Base-by-base conservation (phyloP, 2,797 vertebrate genomes). In the Scleropages formosus region DNA sequence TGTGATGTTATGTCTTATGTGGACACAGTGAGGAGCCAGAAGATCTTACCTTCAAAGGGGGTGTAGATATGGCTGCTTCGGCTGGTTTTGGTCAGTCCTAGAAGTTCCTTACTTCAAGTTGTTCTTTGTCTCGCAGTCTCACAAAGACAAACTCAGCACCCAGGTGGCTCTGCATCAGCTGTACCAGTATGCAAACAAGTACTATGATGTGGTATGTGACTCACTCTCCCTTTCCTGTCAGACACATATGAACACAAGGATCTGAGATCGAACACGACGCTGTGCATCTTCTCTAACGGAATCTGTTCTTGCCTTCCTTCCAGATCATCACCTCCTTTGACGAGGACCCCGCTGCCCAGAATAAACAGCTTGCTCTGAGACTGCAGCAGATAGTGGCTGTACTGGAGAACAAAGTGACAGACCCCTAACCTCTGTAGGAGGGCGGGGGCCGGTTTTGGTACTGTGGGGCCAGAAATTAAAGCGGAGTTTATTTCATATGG, bases 371-470 rank as follows among this genome's bases (percentile, higher is more conserved):
- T 87, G 95, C 97, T 87, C 92, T 95, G 88, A 95, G 96, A 89
- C 94, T 98, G 82, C 96, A 98, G 89, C 96, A 98, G 91, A 96
- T 99, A 74, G 95, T 96, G 6, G 96, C 97, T 39, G 93, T 95
- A 0, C 91, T 99, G 82, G 96, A 99, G 92, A 96, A 98, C 93
- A 99, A 98, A 94, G 95, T 98, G 90, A 98, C 96, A 60, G 97
- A 96, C 91, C 96, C 99, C 90, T 98, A 93, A 96, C 91, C 84
- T 83, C 76, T 82, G 20, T 75, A 27, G 62, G 49, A 60, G 60
- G 62, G 31, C 49, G 20, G 44, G 20, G 58, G 15, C 62, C 3
- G 16, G 49, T 26, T 56, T 39, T 9, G 26, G 24, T 46, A 63
- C 71, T 68, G 58, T 27, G 72, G 27, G 65, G 59, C 56, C 60